These are phyloP conservation scores for Batillaria attramentaria DNA, from an alignment of 1,140 invertebrate genomes.

Conservation along the genomic window DNA sequence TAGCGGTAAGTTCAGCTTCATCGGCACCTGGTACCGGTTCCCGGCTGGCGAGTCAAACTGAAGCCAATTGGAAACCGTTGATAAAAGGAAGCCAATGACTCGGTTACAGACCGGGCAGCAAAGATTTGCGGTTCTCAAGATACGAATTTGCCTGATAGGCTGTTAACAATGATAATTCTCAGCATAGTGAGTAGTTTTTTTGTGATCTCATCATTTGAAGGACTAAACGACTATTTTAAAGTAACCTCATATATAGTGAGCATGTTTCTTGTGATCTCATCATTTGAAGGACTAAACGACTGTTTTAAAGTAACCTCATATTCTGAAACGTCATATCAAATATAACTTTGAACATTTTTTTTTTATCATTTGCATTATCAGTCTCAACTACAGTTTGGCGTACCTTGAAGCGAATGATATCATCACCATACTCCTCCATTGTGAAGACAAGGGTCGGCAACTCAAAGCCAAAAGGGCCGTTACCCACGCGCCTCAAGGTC, in stretches of 20 bases:
- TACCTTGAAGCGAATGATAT: constrained; percentile 47
- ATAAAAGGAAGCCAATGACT: neutral
- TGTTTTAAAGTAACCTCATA: neutral
- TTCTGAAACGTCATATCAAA: neutral
- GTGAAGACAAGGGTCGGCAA: constrained; percentile 34
- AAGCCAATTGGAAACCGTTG: constrained; percentile 12
- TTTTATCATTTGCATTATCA: neutral
- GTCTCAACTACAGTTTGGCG: neutral
- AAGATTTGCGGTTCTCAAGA: neutral
- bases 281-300: no score
- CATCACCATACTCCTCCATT: constrained; percentile 40
- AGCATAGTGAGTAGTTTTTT: neutral
- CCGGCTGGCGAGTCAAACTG: constrained; percentile 56
- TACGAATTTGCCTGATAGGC: neutral
- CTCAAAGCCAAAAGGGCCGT: constrained; percentile 38
- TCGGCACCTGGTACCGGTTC: constrained; percentile 59
- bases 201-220: neutral
- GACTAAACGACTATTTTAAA: neutral
- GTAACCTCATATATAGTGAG: neutral
- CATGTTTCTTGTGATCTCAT: neutral
- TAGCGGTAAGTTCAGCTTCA: constrained; percentile 40
- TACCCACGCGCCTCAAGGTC: constrained; percentile 1
- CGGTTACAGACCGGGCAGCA: neutral
- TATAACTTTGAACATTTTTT: neutral
- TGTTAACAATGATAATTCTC: neutral